These are phyloP conservation scores for Lepus americanus DNA, from an alignment of 2,113 vertebrate species.

Conservation along the genomic window DNA sequence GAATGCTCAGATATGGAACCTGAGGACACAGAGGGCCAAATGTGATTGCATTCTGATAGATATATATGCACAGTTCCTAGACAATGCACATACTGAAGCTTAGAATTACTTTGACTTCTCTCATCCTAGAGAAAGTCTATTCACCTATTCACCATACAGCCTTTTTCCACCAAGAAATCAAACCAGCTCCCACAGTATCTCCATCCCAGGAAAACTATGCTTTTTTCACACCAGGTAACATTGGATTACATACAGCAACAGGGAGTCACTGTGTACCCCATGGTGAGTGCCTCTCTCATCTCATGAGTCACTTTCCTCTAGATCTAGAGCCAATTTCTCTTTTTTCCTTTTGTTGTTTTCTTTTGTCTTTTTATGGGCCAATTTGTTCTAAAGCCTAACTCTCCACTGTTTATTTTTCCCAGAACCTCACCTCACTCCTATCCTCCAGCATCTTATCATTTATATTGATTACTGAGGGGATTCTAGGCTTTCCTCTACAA, in stretches of 20 bases:
- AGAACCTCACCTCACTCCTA: background rate
- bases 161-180: background rate
- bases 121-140: background rate
- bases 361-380: background rate
- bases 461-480: background rate
- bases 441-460: background rate
- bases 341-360: too few species aligned
- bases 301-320: background rate
- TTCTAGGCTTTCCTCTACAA: background rate
- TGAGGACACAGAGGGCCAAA: too few species aligned
- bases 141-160: background rate
- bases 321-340: too few species aligned
- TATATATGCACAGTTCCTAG: background rate
- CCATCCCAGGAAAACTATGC: background rate
- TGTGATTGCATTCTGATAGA: too few species aligned
- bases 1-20: too few species aligned
- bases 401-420: background rate
- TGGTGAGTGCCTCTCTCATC: background rate
- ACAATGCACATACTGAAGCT: background rate
- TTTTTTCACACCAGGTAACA: background rate
- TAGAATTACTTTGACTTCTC: background rate
- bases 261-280: background rate
- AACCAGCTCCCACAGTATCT: background rate
- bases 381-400: background rate
- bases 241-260: background rate